Base-by-base conservation (phyloP, 1,140 invertebrate species). In the Laupala kohalensis region DNA sequence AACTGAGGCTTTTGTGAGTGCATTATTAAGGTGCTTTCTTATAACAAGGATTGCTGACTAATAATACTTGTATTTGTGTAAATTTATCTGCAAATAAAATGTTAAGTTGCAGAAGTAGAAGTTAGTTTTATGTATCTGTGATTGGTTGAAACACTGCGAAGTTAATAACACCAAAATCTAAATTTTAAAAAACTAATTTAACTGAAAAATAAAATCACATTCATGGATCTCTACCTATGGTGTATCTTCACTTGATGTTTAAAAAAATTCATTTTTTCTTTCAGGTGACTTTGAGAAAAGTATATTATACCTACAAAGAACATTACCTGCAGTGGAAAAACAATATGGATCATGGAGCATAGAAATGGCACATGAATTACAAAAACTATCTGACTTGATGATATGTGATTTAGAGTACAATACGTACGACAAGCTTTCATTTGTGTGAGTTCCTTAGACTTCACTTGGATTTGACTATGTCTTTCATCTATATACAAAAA, bases 331-430 rank as follows among this genome's bases (percentile, higher is more conserved):
- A 30, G 76, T 86, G n/a, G 80, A 81, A 73, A 76, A 81, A 72
- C 79, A 80, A 69, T 89, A 82, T 80, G 87, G 87, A 0, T 73
- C 72, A 9, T 78, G 79, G 37, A 87, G 86, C 74, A 79, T 87
- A 67, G 86, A 88, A 78, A 74, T 85, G 70, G 82, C 80, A 0
- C 79, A 84, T 71, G 86, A 87, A 77, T 78, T 87, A 25, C 82
- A 81, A 64, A 84, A 83, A 77, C 76, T 84, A 5, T 81, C 79
- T 4, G 81, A 83, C 69, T 73, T 74, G 0, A 64, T 75, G 66
- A 28, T 76, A 5, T 62, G 37, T 69, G 67, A 71, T 15, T 13
- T 72, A 24, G 25, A 72, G 64, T 12, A 72, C 23, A 27, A 64
- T 3, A 6, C 5, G 12, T 25, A 2, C 9, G 66, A 15, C 6